Base-by-base conservation (phyloP, 1,140 invertebrate genomes). In the Lepidurus couesii region DNA sequence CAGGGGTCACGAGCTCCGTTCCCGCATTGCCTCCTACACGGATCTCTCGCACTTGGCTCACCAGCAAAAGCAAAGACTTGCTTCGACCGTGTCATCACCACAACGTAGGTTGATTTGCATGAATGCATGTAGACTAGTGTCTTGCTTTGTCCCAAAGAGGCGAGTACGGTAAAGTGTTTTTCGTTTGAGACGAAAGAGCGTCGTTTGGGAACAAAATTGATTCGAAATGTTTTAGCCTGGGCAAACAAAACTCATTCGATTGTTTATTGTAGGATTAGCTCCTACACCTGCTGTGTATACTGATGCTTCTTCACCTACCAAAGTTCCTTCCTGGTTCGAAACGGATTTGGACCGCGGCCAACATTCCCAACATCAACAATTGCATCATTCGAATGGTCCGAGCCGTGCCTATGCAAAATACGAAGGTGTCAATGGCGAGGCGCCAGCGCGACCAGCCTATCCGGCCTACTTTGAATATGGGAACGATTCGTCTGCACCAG, bases 1-100 rank as follows among this genome's bases (percentile, higher is more conserved):
- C 34, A 92, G 95, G 84, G 88, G 94, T 44, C 91, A 93, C 82
- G 91, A 94, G 83, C 85, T 96, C 24, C 93, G 92, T 81, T 87
- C 91, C 13, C 92, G 93, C 53, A 65, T 65, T 65, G 53, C 53
- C 53, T 65, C 53, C 53, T 65, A 65, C 53, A 65, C 53, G 53
- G 53, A 65, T 65, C 53, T 65, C n/a, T 13, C 53, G 53, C 53
- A 65, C 53, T 65, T 65, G 53, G 53, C 53, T 65, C 53, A 65
- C 6, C 53, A 65, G 21, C 53, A 65, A 21, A 65, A 65, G 53
- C 53, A 65, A 65, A 65, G 53, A 65, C 8, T 65, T 0, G 13
- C 53, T 65, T 65, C 53, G 13, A 65, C 53, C 13, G 34, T 34
- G 34, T 65, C 53, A 21, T 65, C 53, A 13, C 53, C 53, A 21